Percentiles rank a stretch among this genome's conserved stretches.
phyloP scores from a whole-genome alignment of 1,140 invertebrate species.

The Vollenhovia emeryi region DNA sequence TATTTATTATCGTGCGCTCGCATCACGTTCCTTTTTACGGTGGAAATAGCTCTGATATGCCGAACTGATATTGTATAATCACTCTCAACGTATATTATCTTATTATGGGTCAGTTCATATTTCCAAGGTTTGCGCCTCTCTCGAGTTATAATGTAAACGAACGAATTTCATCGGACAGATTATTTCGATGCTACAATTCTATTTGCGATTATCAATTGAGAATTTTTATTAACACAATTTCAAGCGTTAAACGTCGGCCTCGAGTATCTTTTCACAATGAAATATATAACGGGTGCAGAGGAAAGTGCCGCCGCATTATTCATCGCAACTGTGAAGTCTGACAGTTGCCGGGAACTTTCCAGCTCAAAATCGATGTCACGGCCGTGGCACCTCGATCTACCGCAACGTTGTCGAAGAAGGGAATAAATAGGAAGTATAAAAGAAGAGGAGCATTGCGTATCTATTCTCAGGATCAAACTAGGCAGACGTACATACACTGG shows the following conservation, averaged over 20 bases:
- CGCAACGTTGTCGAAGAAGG: constrained; percentile 14
- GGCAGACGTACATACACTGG: constrained; percentile 71
- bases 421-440: constrained; percentile 62
- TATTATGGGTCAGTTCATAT: background rate
- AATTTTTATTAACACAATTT: constrained; percentile 11
- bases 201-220: background rate
- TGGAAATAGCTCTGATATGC: background rate
- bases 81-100: background rate
- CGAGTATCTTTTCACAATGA: constrained; percentile 23
- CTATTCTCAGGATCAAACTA: constrained; percentile 76
- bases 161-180: background rate
- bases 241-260: background rate
- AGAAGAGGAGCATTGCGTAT: constrained; percentile 68
- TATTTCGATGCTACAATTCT: background rate
- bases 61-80: background rate
- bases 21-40: background rate
- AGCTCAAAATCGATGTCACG: constrained; percentile 50
- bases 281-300: constrained; percentile 31
- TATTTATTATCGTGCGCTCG: constrained; percentile 44
- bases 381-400: constrained; percentile 16
- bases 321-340: constrained; percentile 34
- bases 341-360: constrained; percentile 49
- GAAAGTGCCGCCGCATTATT: constrained; percentile 45
- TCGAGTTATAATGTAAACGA: background rate
- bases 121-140: background rate